Conservation (phyloP, 1,140 invertebrate species). For the Heliothis virescens region DNA sequence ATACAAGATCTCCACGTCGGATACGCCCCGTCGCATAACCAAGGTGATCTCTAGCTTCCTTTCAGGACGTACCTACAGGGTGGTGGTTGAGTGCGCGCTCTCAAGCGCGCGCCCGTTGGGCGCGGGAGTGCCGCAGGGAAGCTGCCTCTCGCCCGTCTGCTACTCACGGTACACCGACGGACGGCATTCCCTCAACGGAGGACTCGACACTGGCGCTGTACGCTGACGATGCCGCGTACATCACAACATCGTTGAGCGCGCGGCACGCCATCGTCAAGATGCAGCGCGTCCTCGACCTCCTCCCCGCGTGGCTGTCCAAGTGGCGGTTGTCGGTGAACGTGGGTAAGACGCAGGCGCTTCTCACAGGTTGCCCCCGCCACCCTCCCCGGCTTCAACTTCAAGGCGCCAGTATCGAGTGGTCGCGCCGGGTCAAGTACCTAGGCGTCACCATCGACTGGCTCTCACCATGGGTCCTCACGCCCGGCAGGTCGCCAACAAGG, state of each 20-base stretch:
- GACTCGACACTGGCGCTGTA: not conserved
- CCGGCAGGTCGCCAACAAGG: not conserved
- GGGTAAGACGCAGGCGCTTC: conserved; percentile 51
- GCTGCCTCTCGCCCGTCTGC: no score
- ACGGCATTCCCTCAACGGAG: not conserved
- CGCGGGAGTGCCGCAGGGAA: conserved; percentile 22
- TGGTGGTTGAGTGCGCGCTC: no score
- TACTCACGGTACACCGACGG: not conserved
- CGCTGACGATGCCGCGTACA: not conserved
- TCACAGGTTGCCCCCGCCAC: not conserved
- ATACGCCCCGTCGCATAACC: no score
- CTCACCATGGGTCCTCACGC: not conserved
- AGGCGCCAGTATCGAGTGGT: not conserved
- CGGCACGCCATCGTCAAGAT: not conserved
- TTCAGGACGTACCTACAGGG: no score
- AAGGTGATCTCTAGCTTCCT: no score
- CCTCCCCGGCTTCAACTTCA: not conserved
- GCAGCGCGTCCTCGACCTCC: not conserved
- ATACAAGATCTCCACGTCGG: no score
- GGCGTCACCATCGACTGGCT: conserved; percentile 1
- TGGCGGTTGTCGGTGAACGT: conserved; percentile 55
- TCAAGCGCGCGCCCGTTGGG: no score
- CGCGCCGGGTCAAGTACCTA: not conserved
- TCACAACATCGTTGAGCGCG: not conserved
- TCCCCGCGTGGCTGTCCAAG: conserved; percentile 49